These are phyloP conservation scores for Otus scops DNA, from an alignment of 2,797 vertebrate genomes.

Conservation along the genomic window DNA sequence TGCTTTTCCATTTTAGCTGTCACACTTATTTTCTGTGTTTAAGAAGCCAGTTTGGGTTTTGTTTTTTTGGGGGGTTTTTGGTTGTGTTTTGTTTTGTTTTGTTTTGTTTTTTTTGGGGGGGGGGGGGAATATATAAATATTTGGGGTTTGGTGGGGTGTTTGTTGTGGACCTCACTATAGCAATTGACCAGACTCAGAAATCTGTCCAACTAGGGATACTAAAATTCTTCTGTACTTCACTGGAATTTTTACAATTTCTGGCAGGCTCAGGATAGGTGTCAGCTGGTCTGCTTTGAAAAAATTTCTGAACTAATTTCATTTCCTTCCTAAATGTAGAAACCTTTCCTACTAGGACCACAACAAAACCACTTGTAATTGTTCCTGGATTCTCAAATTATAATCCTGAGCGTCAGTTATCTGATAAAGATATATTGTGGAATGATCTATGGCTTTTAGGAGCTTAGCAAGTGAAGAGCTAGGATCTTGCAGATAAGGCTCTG, in stretches of 20 bases:
- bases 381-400: neutral
- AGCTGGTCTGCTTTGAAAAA: neutral
- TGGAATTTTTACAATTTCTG: neutral
- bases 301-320: neutral
- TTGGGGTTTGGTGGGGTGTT: neutral
- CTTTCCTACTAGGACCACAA: neutral
- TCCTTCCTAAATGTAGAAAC: neutral
- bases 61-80: no score
- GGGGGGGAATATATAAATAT: neutral
- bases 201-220: neutral
- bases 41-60: neutral
- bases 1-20: neutral
- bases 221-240: neutral
- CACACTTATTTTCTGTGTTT: neutral
- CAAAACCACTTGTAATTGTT: neutral
- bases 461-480: neutral
- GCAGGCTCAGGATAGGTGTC: neutral
- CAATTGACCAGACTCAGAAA: neutral
- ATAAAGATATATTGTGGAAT: neutral
- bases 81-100: no score
- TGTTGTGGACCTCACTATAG: neutral
- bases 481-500: neutral
- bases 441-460: neutral
- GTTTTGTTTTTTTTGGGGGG: neutral
- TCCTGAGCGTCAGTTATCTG: neutral